These are phyloP conservation scores for Hydrozoanthus gracilis DNA, from an alignment of 92 coral and sea anemone species.

Conservation along the genomic window DNA sequence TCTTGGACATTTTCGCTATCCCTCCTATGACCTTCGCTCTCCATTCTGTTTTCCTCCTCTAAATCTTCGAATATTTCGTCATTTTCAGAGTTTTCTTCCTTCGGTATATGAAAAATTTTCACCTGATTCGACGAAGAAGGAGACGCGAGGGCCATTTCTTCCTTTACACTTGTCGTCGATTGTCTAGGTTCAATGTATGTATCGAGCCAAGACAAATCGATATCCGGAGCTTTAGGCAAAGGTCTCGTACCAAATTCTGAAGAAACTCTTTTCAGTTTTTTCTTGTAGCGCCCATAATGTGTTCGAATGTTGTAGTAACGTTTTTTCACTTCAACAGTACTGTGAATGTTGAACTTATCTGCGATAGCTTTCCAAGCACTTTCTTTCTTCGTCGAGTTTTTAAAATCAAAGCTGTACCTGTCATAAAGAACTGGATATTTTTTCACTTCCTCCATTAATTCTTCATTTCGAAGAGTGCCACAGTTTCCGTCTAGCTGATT, in stretches of 20 bases:
- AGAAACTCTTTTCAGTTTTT: conserved; percentile 26
- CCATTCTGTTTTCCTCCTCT: conserved; percentile 20
- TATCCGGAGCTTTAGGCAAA: conserved; percentile 23
- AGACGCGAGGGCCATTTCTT: background rate
- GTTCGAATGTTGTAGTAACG: conserved; percentile 37
- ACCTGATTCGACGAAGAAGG: conserved; percentile 7
- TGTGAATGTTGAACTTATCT: conserved; percentile 36
- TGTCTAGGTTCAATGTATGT: conserved; percentile 33
- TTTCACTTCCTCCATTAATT: conserved; percentile 42
- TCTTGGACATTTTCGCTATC: conserved; percentile 16
- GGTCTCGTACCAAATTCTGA: conserved; percentile 6
- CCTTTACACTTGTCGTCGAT: background rate
- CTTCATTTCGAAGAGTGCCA: conserved; percentile 32
- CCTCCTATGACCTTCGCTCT: background rate
- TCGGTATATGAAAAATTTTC: conserved; percentile 26
- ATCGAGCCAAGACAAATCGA: conserved; percentile 41
- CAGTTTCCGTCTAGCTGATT: background rate
- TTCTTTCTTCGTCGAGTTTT: conserved; percentile 23
- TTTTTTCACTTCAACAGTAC: conserved; percentile 16
- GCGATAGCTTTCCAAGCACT: conserved; percentile 30
- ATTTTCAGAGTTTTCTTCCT: conserved; percentile 41
- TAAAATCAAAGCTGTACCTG: conserved; percentile 33
- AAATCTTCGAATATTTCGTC: conserved; percentile 23
- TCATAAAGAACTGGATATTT: conserved; percentile 40
- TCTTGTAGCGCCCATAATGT: conserved; percentile 49